Evolutionary conservation across 2,113 vertebrate genomes (phyloP).

Genomic region (Oryzias woworae): DNA sequence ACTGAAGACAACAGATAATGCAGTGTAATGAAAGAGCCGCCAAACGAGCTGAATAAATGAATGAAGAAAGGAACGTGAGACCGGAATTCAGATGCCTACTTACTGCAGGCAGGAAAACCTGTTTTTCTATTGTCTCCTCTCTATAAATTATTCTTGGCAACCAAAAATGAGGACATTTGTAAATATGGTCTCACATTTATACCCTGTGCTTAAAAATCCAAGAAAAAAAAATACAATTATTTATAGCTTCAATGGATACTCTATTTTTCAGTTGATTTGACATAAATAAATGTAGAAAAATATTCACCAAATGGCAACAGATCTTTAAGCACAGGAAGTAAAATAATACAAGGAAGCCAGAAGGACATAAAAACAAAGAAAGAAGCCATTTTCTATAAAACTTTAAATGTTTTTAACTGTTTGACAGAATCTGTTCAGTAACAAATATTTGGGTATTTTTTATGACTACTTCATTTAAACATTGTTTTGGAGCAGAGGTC

Average conservation of each 20-base stretch:
- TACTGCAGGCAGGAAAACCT: constrained; percentile 74
- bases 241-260: constrained; percentile 23
- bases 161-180: constrained; percentile 60
- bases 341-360: constrained; percentile 7
- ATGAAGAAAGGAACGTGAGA: constrained; percentile 79
- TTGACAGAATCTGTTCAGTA: not conserved
- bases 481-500: constrained; percentile 58
- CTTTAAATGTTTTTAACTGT: too few relatives aligned
- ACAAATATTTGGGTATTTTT: constrained; percentile 33
- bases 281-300: constrained; percentile 26
- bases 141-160: constrained; percentile 72
- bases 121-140: constrained; percentile 75
- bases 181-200: constrained; percentile 37
- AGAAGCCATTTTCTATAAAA: not conserved
- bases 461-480: constrained; percentile 49
- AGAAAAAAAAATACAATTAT: constrained; percentile 33
- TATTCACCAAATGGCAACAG: not conserved
- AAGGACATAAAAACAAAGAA: constrained; percentile 37
- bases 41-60: constrained; percentile 81
- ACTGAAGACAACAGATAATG: constrained; percentile 79
- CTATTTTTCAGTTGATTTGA: constrained; percentile 35
- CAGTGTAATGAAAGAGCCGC: constrained; percentile 79
- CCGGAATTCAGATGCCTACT: constrained; percentile 75
- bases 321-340: too few relatives aligned
- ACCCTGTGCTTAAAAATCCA: constrained; percentile 44